A percentile compares a stretch with the other conserved stretches of the same genome.
These are phyloP conservation scores for Ptychochromis oligacanthus DNA, from an alignment of 2,113 vertebrate genomes.

Conservation along the genomic window DNA sequence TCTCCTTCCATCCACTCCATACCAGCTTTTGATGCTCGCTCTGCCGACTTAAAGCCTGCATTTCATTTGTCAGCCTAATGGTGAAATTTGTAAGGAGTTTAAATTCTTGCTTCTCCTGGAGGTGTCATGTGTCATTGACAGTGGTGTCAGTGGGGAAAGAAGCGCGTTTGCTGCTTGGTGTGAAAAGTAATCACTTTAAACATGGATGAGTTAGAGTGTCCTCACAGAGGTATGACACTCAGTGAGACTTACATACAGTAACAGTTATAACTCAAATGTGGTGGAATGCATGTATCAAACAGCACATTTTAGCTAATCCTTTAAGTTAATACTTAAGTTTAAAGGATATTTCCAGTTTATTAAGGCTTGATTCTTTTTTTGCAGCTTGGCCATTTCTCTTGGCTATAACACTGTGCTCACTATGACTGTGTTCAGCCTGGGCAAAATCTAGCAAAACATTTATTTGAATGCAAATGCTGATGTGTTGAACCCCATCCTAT, in stretches of 20 bases:
- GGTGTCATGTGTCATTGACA: slow-evolving; percentile 62
- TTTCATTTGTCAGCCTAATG: slow-evolving; percentile 80
- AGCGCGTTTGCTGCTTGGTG: slow-evolving; percentile 33
- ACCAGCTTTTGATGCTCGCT: slow-evolving; percentile 65
- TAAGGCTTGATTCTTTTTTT: neutral
- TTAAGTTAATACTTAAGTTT: neutral
- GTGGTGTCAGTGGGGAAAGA: slow-evolving; percentile 34
- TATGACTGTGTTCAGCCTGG: neutral
- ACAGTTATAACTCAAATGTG: neutral
- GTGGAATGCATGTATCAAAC: neutral
- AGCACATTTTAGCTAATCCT: neutral
- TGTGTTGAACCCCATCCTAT: neutral
- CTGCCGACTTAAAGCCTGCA: slow-evolving; percentile 67
- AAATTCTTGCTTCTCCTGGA: slow-evolving; percentile 64
- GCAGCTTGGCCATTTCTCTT: neutral
- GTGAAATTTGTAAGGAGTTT: slow-evolving; percentile 75
- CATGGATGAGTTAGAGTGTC: slow-evolving; percentile 40
- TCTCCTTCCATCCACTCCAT: slow-evolving; percentile 70
- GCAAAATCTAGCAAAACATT: neutral
- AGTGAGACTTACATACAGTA: neutral
- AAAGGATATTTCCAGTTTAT: no score
- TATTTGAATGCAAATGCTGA: neutral
- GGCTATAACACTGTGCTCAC: neutral
- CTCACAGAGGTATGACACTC: slow-evolving; percentile 17
- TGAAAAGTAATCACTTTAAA: slow-evolving; percentile 63